Evolutionary conservation across 2,113 vertebrate species (phyloP), one percentile per base, ranked within the genome.

Genomic region (Entomyzon cyanotis): DNA sequence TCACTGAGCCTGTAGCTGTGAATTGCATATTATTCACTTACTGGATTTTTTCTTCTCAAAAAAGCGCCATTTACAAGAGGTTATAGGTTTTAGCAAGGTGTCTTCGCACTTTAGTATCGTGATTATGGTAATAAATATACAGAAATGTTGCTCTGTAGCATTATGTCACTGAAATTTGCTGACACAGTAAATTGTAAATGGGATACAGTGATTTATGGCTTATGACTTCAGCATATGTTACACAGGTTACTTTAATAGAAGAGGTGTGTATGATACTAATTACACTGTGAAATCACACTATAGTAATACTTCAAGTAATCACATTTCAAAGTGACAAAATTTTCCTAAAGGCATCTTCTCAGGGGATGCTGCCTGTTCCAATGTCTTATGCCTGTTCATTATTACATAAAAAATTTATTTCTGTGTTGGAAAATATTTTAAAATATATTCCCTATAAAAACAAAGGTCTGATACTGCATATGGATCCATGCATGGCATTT

Each of bases 201-300:
- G 78, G 74, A 93, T 95, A 71, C 39, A 60, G 53, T 95, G 93
- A 96, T 90, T 96, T 93, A 96, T 87, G 85, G 81, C 74, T 95
- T 96, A 83, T 82, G 88, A 95, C 93, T 94, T 96, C 91, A 97
- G 95, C 94, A 87, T 96, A 95, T 90, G 87, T 94, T 96, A 86
- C 70, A 69, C 71, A 88, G 71, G 42, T 47, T 84, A 53, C 85
- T 90, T 85, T 88, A 84, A 67, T 71, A 94, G 90, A 74, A 90
- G 71, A 96, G 73, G 76, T 94, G 64, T 7, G 33, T 81, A 41
- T 80, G 90, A 93, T 92, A 96, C 90, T 95, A 97, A 96, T 97
- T 96, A 95, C 82, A 60, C 67, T 63, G 52, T 92, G 86, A 95
- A 96, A 94, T 96, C 76, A 92, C 68, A 28, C 82, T 88, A 11